phyloP scores from a whole-genome alignment of 2,797 vertebrate species.

The Acestrorhynchus altus region DNA sequence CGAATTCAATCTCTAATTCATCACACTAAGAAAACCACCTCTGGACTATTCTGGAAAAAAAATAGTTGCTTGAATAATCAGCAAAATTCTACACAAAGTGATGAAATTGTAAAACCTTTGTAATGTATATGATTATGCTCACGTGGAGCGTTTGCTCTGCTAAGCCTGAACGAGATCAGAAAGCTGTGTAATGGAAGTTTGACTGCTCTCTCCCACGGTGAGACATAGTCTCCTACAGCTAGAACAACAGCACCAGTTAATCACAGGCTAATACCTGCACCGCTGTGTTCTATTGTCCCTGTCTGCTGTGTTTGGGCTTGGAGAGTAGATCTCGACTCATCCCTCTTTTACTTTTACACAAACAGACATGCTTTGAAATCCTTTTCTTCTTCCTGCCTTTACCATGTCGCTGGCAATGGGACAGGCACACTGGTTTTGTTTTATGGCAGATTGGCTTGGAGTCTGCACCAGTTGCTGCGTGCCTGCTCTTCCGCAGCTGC shows the following conservation, averaged over 20 bases:
- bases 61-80: too few relatives aligned
- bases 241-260: conserved; percentile 35
- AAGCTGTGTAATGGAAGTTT: conserved; percentile 5
- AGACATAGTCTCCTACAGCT: conserved; percentile 37
- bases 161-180: neutral
- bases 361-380: neutral
- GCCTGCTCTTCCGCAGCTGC: neutral
- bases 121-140: neutral
- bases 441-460: neutral
- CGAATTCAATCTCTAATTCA: too few relatives aligned
- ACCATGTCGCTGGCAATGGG: neutral
- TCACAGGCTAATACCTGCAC: conserved; percentile 45
- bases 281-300: conserved; percentile 32
- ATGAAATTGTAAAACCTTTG: too few relatives aligned
- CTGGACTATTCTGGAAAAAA: too few relatives aligned
- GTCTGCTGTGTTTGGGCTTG: conserved; percentile 30
- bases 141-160: conserved; percentile 5
- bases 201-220: conserved; percentile 32
- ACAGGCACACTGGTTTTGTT: neutral
- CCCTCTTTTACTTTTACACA: neutral
- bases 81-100: too few relatives aligned
- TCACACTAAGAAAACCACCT: too few relatives aligned
- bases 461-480: conserved; percentile 1
- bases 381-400: neutral
- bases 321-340: neutral